phyloP scores from a whole-genome alignment of 2,888 invertebrate species.

The Amphipoea oculea region DNA sequence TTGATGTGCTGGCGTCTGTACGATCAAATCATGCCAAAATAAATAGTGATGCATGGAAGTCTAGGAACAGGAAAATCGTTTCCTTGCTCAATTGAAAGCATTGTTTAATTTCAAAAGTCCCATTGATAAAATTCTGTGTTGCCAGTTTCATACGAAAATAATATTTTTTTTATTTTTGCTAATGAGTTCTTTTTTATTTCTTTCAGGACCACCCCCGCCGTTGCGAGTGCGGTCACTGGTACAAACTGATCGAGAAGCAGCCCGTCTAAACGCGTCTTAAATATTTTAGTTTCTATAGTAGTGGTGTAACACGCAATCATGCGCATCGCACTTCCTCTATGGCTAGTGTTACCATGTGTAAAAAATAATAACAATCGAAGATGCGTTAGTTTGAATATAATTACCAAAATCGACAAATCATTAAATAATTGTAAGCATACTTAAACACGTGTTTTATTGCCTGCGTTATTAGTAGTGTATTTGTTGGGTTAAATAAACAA shows the following conservation, averaged over 20 bases:
- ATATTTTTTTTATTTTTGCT: not conserved
- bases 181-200: conserved; percentile 29
- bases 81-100: not conserved
- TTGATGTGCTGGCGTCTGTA: too few species aligned
- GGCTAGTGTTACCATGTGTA: conserved; percentile 77
- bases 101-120: not conserved
- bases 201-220: conserved; percentile 95
- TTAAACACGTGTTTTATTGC: conserved; percentile 79
- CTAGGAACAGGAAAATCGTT: not conserved
- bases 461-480: conserved; percentile 66
- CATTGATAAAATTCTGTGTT: not conserved
- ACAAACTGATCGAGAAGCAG: conserved; percentile 95
- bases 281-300: conserved; percentile 81
- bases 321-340: conserved; percentile 76
- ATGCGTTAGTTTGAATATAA: conserved; percentile 76
- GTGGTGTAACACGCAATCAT: conserved; percentile 80
- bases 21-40: not conserved
- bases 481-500: conserved; percentile 70
- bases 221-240: conserved; percentile 99
- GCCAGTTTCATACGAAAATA: not conserved
- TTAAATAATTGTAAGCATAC: conserved; percentile 86
- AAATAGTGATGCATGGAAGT: not conserved
- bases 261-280: conserved; percentile 90
- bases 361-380: conserved; percentile 66
- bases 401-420: conserved; percentile 76